Base-by-base conservation (phyloP, 2,113 vertebrate genomes). In the Marmota monax region DNA sequence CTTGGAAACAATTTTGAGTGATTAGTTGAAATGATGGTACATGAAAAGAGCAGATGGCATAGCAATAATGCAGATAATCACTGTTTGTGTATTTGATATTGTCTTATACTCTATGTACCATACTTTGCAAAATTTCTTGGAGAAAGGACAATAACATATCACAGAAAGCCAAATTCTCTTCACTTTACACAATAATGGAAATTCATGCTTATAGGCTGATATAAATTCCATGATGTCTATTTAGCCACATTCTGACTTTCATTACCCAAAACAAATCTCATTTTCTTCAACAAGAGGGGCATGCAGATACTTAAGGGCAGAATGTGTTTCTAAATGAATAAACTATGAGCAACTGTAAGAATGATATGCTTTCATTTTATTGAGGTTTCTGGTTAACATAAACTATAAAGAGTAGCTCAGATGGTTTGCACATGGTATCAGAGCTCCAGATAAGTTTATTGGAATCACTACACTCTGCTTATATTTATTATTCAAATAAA, bases 1-100 rank as follows among this genome's bases (percentile, higher is more conserved):
- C 95, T 98, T 97, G 73, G 96, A 98, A 98, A 98, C 90, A 98
- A 97, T 98, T 97, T 94, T 98, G 97, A 97, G 86, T 98, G 98
- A 98, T 98, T 98, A 98, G 95, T 94, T 98, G 87, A 98, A 98
- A 97, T 97, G 96, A 79, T 95, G 80, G 80, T 94, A 97, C 92
- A 96, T 97, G 87, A 96, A 98, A 98, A 96, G 84, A 94, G 96
- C 96, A 98, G 96, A 98, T 98, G 96, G 89, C 91, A 93, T 78
- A 97, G 90, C 72, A 94, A 97, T 98, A 96, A 97, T 95, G 73
- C 95, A 82, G 88, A 92, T 97, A 97, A 98, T 98, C 98, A 98
- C 73, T 98, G 67, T 96, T 98, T 92, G 96, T 85, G 97, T 97
- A 95, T 92, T 98, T 98, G 80, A 96, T 96, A 97, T 95, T 90